Conservation (phyloP, 2,888 invertebrate species). For the Lasioglossum malachurum region DNA sequence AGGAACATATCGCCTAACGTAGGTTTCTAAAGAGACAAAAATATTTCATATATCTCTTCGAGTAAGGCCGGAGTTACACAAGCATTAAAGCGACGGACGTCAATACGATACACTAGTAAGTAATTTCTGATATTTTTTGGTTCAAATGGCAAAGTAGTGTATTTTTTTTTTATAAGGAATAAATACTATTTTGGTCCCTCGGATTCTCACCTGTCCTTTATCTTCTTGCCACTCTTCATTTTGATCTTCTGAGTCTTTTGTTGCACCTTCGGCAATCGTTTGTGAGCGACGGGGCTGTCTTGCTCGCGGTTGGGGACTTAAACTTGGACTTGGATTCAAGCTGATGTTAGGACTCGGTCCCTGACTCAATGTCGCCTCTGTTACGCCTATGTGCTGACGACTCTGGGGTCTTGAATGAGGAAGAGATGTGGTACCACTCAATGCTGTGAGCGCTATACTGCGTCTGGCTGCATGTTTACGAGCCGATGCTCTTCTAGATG, state of each 20-base stretch:
- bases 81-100: no score
- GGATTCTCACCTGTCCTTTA: slow-evolving; percentile 63
- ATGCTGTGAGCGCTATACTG: slow-evolving; percentile 85
- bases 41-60: neutral
- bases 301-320: slow-evolving; percentile 78
- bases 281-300: slow-evolving; percentile 76
- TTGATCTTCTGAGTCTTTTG: slow-evolving; percentile 65
- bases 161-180: no score
- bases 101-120: no score
- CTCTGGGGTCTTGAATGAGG: slow-evolving; percentile 89
- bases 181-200: neutral
- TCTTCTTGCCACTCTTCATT: slow-evolving; percentile 68
- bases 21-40: slow-evolving; percentile 71
- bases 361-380: slow-evolving; percentile 68
- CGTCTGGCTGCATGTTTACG: slow-evolving; percentile 90
- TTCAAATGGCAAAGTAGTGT: neutral
- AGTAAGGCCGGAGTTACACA: no score
- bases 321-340: slow-evolving; percentile 76
- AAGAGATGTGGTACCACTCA: slow-evolving; percentile 88
- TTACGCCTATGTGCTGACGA: slow-evolving; percentile 74
- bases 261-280: slow-evolving; percentile 69
- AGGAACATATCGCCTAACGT: slow-evolving; percentile 94
- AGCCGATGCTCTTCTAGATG: slow-evolving; percentile 89
- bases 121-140: no score
- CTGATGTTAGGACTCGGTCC: slow-evolving; percentile 78